Percentiles rank a stretch among this genome's conserved stretches.
Evolutionary conservation across 2,113 vertebrate genomes (phyloP).

Genomic region (Pygathrix nemaeus): DNA sequence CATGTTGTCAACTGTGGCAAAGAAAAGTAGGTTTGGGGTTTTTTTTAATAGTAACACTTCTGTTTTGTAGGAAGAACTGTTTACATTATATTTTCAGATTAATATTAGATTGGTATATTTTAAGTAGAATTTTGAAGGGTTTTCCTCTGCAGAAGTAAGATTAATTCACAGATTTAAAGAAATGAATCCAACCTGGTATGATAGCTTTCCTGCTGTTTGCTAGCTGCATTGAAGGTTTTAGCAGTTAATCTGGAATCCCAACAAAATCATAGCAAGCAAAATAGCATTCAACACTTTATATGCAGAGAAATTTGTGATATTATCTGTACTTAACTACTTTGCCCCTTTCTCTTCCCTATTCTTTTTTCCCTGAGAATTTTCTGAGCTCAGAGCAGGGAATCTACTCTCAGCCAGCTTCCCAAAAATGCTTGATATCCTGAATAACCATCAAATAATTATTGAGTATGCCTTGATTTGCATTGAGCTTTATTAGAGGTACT

Average conservation of each 20-base stretch:
- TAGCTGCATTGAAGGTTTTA: neutral
- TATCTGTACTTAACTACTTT: neutral
- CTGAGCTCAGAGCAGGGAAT: neutral
- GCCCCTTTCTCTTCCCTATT: neutral
- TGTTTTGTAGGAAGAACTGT: constrained; percentile 39
- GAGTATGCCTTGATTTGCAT: neutral
- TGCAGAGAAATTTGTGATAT: neutral
- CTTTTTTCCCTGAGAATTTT: neutral
- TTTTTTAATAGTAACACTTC: constrained; percentile 7
- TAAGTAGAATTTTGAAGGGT: constrained; percentile 36
- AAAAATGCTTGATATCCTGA: neutral
- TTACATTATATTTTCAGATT: constrained; percentile 37
- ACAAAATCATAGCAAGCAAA: neutral
- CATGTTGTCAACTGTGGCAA: constrained; percentile 46
- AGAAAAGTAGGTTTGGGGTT: neutral
- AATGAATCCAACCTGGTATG: constrained; percentile 16
- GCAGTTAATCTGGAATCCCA: constrained; percentile 7
- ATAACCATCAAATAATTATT: neutral
- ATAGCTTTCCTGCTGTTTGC: neutral
- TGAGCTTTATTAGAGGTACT: neutral
- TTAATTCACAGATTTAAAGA: constrained; percentile 34
- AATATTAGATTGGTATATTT: constrained; percentile 57
- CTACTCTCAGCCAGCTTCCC: neutral
- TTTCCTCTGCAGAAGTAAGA: constrained; percentile 45
- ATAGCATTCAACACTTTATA: neutral